A percentile compares a stretch with the other conserved stretches of the same genome.
Evolutionary conservation across 2,888 invertebrate species (phyloP).

Genomic region (Saturnia pavonia): DNA sequence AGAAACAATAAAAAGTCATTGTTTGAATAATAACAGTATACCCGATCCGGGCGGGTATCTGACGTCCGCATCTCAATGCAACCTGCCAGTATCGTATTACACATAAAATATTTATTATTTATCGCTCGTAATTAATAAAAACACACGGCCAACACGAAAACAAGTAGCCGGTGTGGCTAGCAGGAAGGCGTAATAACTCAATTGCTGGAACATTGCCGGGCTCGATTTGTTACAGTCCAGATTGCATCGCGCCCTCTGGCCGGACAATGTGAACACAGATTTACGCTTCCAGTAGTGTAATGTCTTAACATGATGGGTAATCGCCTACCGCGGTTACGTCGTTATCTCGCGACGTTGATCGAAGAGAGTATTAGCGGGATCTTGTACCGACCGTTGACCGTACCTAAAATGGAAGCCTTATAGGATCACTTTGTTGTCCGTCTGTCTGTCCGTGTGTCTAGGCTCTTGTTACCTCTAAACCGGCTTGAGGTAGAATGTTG

Average conservation of each 20-base stretch:
- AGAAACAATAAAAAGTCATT: conserved; percentile 69
- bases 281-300: conserved; percentile 62
- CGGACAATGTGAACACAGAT: conserved; percentile 42
- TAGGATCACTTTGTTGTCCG: no score
- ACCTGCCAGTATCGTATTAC: conserved; percentile 75
- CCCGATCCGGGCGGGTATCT: conserved; percentile 63
- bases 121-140: conserved; percentile 80
- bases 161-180: conserved; percentile 67
- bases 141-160: conserved; percentile 75
- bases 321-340: conserved; percentile 62
- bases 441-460: no score
- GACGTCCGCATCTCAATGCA: conserved; percentile 60
- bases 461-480: no score
- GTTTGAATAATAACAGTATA: conserved; percentile 72
- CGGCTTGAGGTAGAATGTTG: no score
- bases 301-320: conserved; percentile 71
- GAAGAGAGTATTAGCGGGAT: no score
- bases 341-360: conserved; percentile 23
- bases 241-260: conserved; percentile 64
- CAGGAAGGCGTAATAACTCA: conserved; percentile 82
- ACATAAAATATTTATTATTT: conserved; percentile 81
- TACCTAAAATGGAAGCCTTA: no score
- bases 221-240: conserved; percentile 78
- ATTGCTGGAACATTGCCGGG: conserved; percentile 68
- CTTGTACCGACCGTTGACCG: no score